Conservation (phyloP, 2,113 vertebrate species). For the Pogona vitticeps region DNA sequence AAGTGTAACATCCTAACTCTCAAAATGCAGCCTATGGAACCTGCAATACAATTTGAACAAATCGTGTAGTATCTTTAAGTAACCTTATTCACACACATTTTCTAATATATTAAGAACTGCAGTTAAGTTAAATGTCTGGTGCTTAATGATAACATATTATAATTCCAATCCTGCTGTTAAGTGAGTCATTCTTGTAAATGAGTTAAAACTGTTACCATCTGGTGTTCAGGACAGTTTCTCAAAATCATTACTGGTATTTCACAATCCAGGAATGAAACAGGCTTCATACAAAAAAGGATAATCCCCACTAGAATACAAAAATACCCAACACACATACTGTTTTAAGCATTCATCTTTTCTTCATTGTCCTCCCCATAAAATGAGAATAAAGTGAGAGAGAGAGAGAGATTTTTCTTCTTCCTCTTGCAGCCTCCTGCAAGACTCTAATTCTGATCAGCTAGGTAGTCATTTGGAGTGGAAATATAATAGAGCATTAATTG, state of each 20-base stretch:
- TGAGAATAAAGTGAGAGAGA: no score
- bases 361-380: no score
- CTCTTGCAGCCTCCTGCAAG: no score
- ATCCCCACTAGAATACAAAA: not conserved
- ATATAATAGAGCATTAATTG: not conserved
- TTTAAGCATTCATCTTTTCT: no score
- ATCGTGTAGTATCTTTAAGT: not conserved
- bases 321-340: not conserved
- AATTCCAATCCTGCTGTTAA: slow-evolving; percentile 38
- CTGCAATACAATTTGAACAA: slow-evolving; percentile 12
- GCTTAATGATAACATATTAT: not conserved
- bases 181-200: not conserved
- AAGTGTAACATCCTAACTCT: not conserved
- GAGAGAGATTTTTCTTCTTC: no score
- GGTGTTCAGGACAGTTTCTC: slow-evolving; percentile 48
- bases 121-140: slow-evolving; percentile 42
- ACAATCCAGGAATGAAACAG: slow-evolving; percentile 29
- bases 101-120: slow-evolving; percentile 43
- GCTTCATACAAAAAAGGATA: slow-evolving; percentile 2
- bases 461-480: no score
- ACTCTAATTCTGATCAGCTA: no score
- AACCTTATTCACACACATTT: slow-evolving; percentile 31
- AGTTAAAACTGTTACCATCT: slow-evolving; percentile 51
- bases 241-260: slow-evolving; percentile 37
- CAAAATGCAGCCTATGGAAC: not conserved